Evolutionary conservation across 2,888 invertebrate genomes (phyloP).

Genomic region (Temnothorax ravouxi): DNA sequence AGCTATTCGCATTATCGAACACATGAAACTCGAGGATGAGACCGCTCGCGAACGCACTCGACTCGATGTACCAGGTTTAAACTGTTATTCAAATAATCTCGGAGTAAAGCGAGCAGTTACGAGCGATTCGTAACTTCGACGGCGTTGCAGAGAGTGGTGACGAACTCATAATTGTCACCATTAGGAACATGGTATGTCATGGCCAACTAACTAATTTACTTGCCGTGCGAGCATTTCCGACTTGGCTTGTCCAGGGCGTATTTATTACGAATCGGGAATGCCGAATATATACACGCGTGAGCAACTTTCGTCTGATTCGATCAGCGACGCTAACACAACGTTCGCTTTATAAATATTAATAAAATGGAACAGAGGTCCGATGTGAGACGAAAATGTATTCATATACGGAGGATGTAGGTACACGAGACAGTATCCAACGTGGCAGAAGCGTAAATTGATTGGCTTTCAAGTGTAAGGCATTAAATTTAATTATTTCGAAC

Average conservation of each 20-base stretch:
- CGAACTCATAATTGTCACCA: constrained; percentile 49
- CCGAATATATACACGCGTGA: neutral
- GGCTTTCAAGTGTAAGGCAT: neutral
- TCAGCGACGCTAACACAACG: neutral
- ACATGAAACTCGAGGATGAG: constrained; percentile 17
- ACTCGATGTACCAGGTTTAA: constrained; percentile 36
- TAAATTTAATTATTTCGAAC: neutral
- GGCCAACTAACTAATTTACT: constrained; percentile 50
- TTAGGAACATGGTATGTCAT: constrained; percentile 36
- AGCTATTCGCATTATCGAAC: constrained; percentile 9
- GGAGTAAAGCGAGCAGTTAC: constrained; percentile 38
- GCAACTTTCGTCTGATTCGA: constrained; percentile 26
- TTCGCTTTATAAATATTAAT: constrained; percentile 31
- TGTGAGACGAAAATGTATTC: constrained; percentile 3
- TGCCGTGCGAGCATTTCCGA: constrained; percentile 23
- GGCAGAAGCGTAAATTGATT: neutral
- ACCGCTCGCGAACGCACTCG: neutral
- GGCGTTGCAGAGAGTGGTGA: constrained; percentile 30
- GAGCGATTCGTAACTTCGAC: constrained; percentile 40
- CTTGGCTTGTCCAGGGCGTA: neutral
- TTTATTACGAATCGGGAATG: constrained; percentile 31
- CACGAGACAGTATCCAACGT: neutral
- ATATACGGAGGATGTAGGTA: neutral
- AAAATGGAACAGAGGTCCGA: neutral
- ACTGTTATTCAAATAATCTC: constrained; percentile 47